phyloP scores from a whole-genome alignment of 2,888 invertebrate species.

The Cephus pulcher region DNA sequence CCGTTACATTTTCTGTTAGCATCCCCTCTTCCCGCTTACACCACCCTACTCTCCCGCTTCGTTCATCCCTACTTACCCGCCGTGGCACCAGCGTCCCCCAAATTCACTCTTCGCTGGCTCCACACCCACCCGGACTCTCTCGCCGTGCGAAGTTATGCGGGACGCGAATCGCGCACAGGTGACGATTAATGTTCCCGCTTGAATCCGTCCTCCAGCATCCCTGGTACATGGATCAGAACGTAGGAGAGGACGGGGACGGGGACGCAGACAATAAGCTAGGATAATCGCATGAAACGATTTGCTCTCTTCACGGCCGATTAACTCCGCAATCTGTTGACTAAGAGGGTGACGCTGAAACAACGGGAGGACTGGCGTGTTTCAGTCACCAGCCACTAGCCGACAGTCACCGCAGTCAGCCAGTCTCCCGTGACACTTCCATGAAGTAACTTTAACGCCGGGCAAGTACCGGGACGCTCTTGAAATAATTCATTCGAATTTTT shows the following conservation, averaged over 20 bases:
- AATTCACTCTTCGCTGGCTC: conserved; percentile 2
- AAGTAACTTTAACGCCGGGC: not conserved
- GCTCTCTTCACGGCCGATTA: conserved; percentile 64
- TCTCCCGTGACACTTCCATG: not conserved
- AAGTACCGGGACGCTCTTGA: not conserved
- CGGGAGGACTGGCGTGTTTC: conserved; percentile 23
- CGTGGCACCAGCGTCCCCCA: conserved; percentile 19
- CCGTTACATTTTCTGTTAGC: conserved; percentile 10
- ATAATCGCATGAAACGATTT: conserved; percentile 63
- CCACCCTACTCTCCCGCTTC: conserved; percentile 17
- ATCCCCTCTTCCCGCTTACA: conserved; percentile 21
- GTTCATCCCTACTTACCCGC: conserved; percentile 21
- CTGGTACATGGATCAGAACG: not conserved
- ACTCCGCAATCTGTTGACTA: conserved; percentile 50
- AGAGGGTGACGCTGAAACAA: conserved; percentile 31
- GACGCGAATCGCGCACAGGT: conserved; percentile 44
- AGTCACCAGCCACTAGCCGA: conserved; percentile 31
- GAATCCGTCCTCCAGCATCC: not conserved
- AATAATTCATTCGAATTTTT: no score
- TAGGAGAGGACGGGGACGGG: conserved; percentile 6
- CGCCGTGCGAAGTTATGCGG: conserved; percentile 28
- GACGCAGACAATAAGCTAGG: conserved; percentile 46
- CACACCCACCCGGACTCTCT: not conserved
- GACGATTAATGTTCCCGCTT: conserved; percentile 38
- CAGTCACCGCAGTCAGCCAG: not conserved